Base-by-base conservation (phyloP, 2,888 invertebrate species). In the Drosophila seclusa region DNA sequence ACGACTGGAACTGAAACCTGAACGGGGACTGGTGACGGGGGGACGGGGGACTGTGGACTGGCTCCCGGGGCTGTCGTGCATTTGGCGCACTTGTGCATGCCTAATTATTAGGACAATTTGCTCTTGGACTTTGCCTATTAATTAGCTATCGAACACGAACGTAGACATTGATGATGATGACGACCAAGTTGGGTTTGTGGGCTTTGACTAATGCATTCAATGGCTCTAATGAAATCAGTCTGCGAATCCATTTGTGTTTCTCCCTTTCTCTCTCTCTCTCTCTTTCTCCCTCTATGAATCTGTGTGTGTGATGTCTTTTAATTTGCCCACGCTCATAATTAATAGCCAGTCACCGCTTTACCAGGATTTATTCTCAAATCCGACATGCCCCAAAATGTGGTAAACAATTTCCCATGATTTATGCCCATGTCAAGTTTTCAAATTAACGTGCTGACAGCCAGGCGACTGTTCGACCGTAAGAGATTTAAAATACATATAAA, bases 91-190 rank as follows among this genome's bases (percentile, higher is more conserved):
- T 89, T 87, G 87, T 87, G 87, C 87, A 87, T 87, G 86, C 83
- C 87, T 88, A 90, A 87, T 87, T 88, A 87, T 87, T 80, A 74
- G 86, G 78, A 89, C 88, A 83, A 88, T 87, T 89, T 87, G 86
- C 86, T 70, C 77, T 78, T 70, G 83, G 81, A 90, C 83, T 89
- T 87, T 89, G 90, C 86, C 90, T 89, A 85, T 89, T 87, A 89
- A 87, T 89, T 87, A 90, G 90, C 76, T 62, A 80, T 73, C 65
- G 87, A 70, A 82, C 72, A 70, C 78, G 70, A 58, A 58, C 60
- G 53, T 68, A 69, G 68, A 69, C 62, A 68, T 67, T 70, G 68
- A 68, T 50, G 65, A 57, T 57, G 53, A 32, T 54, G 52, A 58
- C 74, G 63, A 24, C 29, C 53, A 78, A 75, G 76, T 74, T 83